Base-by-base conservation (phyloP, 2,888 invertebrate species). In the Apotomis capreana region DNA sequence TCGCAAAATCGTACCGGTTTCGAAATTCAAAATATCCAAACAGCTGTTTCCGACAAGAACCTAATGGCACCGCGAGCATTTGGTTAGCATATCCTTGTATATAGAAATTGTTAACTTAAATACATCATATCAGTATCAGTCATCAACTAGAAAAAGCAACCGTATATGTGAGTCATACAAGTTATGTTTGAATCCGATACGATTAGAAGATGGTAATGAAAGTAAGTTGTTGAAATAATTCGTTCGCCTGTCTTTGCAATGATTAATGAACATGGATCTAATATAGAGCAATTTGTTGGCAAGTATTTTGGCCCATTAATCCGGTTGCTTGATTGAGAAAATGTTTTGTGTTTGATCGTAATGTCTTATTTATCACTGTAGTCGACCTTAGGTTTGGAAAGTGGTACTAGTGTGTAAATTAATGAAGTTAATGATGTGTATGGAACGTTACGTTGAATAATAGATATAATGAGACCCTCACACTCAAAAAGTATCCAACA, bases 1-100 rank as follows among this genome's bases (percentile, higher is more conserved):
- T 70, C 60, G 54, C 67, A 8, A 67, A 70, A 68, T 58, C n/a
- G 40, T 64, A 46, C 37, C 15, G 60, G 52, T 60, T 55, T 61
- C 55, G 70, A 59, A 65, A 67, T 67, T 72, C 71, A 68, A 59
- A 68, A 58, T 63, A 52, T 54, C 49, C 44, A 49, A 72, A 70
- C 52, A 49, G 69, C 52, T 46, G 62, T 72, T 72, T 72, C 72
- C 72, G 72, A 72, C 72, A 72, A 62, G 63, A 64, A 63, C 68
- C 46, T 71, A 71, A 63, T 68, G 71, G 54, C 68, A 68, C 57
- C 49, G 46, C 55, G 63, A 44, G 68, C 68, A 68, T 69, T 69
- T 49, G 68, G 68, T 63, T 64, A 70, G 51, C 52, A 64, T 68
- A 72, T 72, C 72, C 72, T 72, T 72, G 72, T 68, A 59, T 5